Evolutionary conservation across 2,113 vertebrate species (phyloP), one percentile per base, ranked within the genome.

Genomic region (Odontesthes bonariensis): DNA sequence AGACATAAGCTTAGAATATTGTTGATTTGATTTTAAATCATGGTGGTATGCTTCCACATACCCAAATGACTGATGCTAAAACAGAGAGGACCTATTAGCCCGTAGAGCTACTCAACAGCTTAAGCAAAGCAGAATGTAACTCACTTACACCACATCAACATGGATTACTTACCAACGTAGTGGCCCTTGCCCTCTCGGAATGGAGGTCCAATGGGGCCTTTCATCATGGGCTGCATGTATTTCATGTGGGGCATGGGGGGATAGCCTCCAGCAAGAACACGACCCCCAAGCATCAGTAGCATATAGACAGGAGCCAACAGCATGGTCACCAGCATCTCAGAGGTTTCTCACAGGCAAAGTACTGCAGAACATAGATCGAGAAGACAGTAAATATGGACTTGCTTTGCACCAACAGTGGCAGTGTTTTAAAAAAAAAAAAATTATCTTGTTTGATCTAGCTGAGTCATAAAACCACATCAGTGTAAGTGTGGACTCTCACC

Each of bases 151-250:
- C 16, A 49, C 6, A 61, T 19, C 46, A 44, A 49, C 2, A 67
- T 40, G 35, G 17, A 77, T 42, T 31, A 91, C 97, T 99, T 92
- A 99, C 98, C 98, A 73, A 99, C 88, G 75, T 98, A 98, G 90
- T 99, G 97, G 61, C 98, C 98, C 85, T 99, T 99, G 90, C 98
- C 98, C 92, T 99, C 97, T 16, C 98, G 95, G 93, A 99, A 99
- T 0, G 97, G 98, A 6, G 98, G 98, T 63, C 98, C 98, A 47
- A 96, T 93, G 0, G 98, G 98, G 40, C 98, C 98, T 88, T 99
- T 99, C 92, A 98, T 95, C 97, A 99, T 97, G 79, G 97, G 98
- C 88, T 98, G 97, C 92, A 96, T 93, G 89, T 99, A 99, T 90
- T 99, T 97, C 91, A 98, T 95, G 38, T 97, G 96, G 31, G 92